A percentile compares a stretch with the other conserved stretches of the same genome.
Evolutionary conservation across 92 coral and sea anemone species (phyloP).

Genomic region (Actinostola sp.): DNA sequence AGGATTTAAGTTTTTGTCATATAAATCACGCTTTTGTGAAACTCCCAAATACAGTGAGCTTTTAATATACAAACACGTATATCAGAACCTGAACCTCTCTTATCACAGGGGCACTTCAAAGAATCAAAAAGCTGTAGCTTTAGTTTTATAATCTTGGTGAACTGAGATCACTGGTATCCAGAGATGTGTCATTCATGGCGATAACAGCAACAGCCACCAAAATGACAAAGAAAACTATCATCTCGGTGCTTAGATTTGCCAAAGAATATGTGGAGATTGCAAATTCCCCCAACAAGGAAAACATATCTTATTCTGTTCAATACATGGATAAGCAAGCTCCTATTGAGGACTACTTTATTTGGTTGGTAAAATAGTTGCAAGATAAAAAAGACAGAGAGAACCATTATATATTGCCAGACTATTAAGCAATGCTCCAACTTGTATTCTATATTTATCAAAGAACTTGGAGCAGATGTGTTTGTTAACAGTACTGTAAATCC

Average conservation of each 20-base stretch:
- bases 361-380: slow-evolving; percentile 41
- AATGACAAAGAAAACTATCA: slow-evolving; percentile 32
- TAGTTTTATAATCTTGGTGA: too few relatives aligned
- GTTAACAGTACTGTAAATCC: neutral
- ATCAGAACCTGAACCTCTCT: too few relatives aligned
- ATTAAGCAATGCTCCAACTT: slow-evolving; percentile 43
- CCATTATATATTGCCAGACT: slow-evolving; percentile 57
- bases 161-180: too few relatives aligned
- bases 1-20: too few relatives aligned
- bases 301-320: slow-evolving; percentile 40
- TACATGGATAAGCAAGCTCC: slow-evolving; percentile 27
- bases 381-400: slow-evolving; percentile 25
- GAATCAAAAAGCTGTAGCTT: too few relatives aligned
- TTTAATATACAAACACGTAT: too few relatives aligned
- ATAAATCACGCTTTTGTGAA: too few relatives aligned
- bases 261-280: slow-evolving; percentile 12
- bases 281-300: slow-evolving; percentile 46
- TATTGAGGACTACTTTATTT: slow-evolving; percentile 27
- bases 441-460: slow-evolving; percentile 17
- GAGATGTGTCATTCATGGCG: slow-evolving; percentile 29
- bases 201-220: slow-evolving; percentile 52
- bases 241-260: too few relatives aligned
- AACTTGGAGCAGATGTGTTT: slow-evolving; percentile 25
- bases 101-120: too few relatives aligned
- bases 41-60: too few relatives aligned